Base-by-base conservation (phyloP, 2,888 invertebrate genomes). In the Pammene fasciana region DNA sequence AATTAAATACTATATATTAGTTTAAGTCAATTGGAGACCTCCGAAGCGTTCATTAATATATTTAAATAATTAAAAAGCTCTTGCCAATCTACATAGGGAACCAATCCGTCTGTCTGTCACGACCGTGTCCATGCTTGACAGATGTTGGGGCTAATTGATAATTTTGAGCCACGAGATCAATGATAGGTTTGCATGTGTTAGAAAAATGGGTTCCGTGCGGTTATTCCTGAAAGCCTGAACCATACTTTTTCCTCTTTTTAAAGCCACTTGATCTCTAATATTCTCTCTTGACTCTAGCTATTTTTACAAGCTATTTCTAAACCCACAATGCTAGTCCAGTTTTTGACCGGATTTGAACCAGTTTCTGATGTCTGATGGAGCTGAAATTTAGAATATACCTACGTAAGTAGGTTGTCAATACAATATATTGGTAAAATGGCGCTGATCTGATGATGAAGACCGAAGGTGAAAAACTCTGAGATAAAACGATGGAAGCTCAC, bases 71-170 rank as follows among this genome's bases (percentile, higher is more conserved):
- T 70, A 70, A 60, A 46, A 46, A 10, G 61, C 65, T 65, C 46
- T 60, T 65, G 65, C 70, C 65, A 65, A 65, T 60, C 55, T 46
- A 72, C 71, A 65, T 57, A 54, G 64, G 45, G 68, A 45, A 64
- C 75, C 74, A 73, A 67, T 75, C 74, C 72, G 59, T 52, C 71
- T 75, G 73, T 76, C 82, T 79, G 82, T 84, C 79, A 78, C 71
- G 77, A 66, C 50, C 18, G 48, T 50, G n/a, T 50, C 10, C 7
- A 73, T 73, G 78, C 59, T 68, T 85, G 86, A 88, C 83, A 82
- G 85, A 88, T 84, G 77, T 71, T 72, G 78, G 73, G 78, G 75
- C 86, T 88, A 89, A 90, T 90, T 89, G 89, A 90, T 88, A 84
- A 78, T 78, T 80, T 89, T 87, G 46, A 88, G 86, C 86, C 85